Evolutionary conservation across 2,888 invertebrate genomes (phyloP).

Genomic region (Hirtodrosophila duncani): DNA sequence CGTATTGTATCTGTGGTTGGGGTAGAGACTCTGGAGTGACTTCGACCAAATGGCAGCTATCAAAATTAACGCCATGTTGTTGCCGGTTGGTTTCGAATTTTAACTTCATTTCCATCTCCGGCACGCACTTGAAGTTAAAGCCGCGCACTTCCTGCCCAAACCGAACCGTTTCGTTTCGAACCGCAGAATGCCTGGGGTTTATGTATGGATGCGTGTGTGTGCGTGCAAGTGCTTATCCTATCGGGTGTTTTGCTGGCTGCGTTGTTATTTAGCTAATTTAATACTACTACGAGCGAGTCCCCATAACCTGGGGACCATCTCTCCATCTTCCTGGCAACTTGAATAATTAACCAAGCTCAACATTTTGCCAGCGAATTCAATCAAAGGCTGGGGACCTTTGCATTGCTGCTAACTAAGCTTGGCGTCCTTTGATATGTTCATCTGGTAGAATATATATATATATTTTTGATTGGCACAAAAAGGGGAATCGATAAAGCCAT

Average conservation of each 20-base stretch:
- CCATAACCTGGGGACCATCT: not conserved
- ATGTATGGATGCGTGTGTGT: slow-evolving; percentile 7
- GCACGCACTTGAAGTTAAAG: slow-evolving; percentile 43
- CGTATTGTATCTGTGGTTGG: too few relatives aligned
- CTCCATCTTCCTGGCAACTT: slow-evolving; percentile 19
- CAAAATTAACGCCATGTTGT: slow-evolving; percentile 56
- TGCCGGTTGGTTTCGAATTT: slow-evolving; percentile 11
- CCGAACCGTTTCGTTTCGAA: slow-evolving; percentile 43
- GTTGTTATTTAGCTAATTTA: slow-evolving; percentile 46
- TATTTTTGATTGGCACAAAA: not conserved
- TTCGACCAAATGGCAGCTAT: slow-evolving; percentile 56
- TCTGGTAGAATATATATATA: not conserved
- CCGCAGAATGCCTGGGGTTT: slow-evolving; percentile 37
- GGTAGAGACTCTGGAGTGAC: slow-evolving; percentile 9
- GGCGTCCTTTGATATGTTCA: too few relatives aligned
- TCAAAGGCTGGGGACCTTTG: too few relatives aligned
- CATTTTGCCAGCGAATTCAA: too few relatives aligned
- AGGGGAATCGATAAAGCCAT: too few relatives aligned
- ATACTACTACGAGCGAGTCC: slow-evolving; percentile 32
- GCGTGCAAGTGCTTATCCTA: slow-evolving; percentile 5
- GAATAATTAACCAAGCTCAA: slow-evolving; percentile 58
- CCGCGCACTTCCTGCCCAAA: slow-evolving; percentile 53
- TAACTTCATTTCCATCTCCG: slow-evolving; percentile 14
- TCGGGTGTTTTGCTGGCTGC: slow-evolving; percentile 12
- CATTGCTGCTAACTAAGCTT: slow-evolving; percentile 9